Base-by-base conservation (phyloP, 2,888 invertebrate species). In the Phymatocera aterrima region DNA sequence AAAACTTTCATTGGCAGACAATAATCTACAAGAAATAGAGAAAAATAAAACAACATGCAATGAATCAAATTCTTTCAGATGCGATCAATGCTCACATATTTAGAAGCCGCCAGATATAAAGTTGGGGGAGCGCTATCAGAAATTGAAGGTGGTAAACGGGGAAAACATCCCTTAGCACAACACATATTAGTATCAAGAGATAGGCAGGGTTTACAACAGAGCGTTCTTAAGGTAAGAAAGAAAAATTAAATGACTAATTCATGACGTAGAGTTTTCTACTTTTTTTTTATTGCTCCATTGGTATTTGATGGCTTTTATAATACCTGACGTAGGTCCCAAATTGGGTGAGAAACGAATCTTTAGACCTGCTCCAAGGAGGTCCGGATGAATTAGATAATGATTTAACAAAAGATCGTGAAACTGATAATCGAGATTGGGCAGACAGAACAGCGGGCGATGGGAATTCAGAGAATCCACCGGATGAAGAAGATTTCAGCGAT, bases 101-200 rank as follows among this genome's bases (percentile, higher is more conserved):
- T 98, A 86, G 98, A 98, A 91, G 98, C 97, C 3, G 95, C 97
- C 12, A 94, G 96, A 83, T 96, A 95, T 89, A 98, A 98, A 91
- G 94, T 98, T 64, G 95, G 96, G 78, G 94, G 95, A 74, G 95
- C 96, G 37, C 91, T 98, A 72, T 94, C 95, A 78, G 97, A 97
- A 88, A 90, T 98, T 81, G 97, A 97, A 87, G 95, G 95, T 83
- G 93, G 95, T 82, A 94, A 95, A 24, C 93, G 95, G 80, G 93
- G 94, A 12, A 94, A 95, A 77, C 97, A 97, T 91, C 96, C 97
- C 0, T 92, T 98, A 80, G 94, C 96, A 0, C 93, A 96, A 54
- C 97, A 98, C 88, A 97, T 98, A 87, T 95, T 97, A 87, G 94
- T 96, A 21, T 94, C 96, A 0, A 93, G 97, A 84, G 98, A 98